phyloP scores from a whole-genome alignment of 2,888 invertebrate species.

The Synergus laeviventris region DNA sequence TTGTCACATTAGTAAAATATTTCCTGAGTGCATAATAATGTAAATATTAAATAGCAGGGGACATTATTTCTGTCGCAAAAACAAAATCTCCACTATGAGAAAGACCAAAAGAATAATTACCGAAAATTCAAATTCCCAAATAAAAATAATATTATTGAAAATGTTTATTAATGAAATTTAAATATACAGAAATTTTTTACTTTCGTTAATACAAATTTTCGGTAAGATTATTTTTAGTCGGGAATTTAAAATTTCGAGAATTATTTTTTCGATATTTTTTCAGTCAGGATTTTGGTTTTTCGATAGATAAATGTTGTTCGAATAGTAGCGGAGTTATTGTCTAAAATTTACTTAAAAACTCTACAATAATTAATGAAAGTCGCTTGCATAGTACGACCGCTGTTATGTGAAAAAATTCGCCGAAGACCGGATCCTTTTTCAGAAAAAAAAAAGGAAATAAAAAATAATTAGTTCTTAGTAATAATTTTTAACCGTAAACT shows the following conservation, averaged over 20 bases:
- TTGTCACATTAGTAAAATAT: slow-evolving; percentile 39
- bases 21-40: slow-evolving; percentile 51
- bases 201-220: too few species aligned
- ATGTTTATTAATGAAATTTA: too few species aligned
- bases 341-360: slow-evolving; percentile 46
- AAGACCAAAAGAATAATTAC: too few species aligned
- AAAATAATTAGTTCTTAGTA: not conserved
- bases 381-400: slow-evolving; percentile 53
- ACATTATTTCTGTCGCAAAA: slow-evolving; percentile 31
- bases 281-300: too few species aligned
- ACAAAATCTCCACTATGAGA: too few species aligned
- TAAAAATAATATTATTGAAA: too few species aligned
- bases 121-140: too few species aligned
- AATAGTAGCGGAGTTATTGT: slow-evolving; percentile 47
- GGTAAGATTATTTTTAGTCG: too few species aligned
- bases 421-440: slow-evolving; percentile 44
- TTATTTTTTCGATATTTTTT: too few species aligned
- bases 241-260: too few species aligned
- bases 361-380: slow-evolving; percentile 48
- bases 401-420: slow-evolving; percentile 48
- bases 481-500: not conserved
- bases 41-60: slow-evolving; percentile 47
- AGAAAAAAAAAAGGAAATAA: slow-evolving; percentile 7
- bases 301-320: too few species aligned
- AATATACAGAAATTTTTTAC: too few species aligned